These are phyloP conservation scores for Mesorhabditis belari DNA, from an alignment of 2,888 invertebrate genomes.

Conservation along the genomic window DNA sequence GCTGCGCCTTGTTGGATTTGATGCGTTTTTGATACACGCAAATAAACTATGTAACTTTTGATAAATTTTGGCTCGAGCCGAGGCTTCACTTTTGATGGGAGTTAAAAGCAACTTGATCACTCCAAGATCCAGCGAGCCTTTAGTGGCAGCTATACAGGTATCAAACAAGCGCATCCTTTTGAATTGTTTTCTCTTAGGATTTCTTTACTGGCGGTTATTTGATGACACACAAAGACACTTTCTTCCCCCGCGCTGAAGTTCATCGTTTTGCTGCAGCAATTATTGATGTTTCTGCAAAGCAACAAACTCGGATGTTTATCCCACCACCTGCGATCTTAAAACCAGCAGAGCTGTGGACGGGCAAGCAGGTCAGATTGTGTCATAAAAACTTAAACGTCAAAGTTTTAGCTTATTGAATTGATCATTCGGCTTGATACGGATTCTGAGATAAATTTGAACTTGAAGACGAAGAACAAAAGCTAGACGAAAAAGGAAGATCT, in stretches of 20 bases:
- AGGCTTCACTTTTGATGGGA: conserved; percentile 90
- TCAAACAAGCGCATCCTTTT: conserved; percentile 97
- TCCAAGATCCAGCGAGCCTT: conserved; percentile 90
- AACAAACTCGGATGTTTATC: conserved; percentile 67
- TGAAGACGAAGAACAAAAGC: conserved; percentile 82
- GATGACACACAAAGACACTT: conserved; percentile 85
- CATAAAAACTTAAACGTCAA: too few species aligned
- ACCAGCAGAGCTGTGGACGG: conserved; percentile 84
- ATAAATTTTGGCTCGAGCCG: conserved; percentile 62
- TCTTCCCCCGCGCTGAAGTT: conserved; percentile 65
- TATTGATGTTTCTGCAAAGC: conserved; percentile 35
- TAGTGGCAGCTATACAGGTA: conserved; percentile 87
- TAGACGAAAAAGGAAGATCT: conserved; percentile 64
- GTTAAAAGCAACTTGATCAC: conserved; percentile 87
- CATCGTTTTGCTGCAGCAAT: conserved; percentile 45
- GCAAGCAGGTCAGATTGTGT: conserved; percentile 86
- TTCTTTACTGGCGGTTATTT: conserved; percentile 73
- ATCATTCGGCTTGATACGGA: conserved; percentile 75
- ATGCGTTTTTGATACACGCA: too few species aligned
- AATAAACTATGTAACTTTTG: background rate
- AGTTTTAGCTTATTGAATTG: conserved; percentile 66
- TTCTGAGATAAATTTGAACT: conserved; percentile 74
- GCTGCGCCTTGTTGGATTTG: too few species aligned
- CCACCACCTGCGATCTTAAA: conserved; percentile 85
- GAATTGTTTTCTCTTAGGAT: conserved; percentile 55